A percentile compares a stretch with the other conserved stretches of the same genome.
phyloP scores from a whole-genome alignment of 2,797 vertebrate genomes.

The Myotis daubentonii region DNA sequence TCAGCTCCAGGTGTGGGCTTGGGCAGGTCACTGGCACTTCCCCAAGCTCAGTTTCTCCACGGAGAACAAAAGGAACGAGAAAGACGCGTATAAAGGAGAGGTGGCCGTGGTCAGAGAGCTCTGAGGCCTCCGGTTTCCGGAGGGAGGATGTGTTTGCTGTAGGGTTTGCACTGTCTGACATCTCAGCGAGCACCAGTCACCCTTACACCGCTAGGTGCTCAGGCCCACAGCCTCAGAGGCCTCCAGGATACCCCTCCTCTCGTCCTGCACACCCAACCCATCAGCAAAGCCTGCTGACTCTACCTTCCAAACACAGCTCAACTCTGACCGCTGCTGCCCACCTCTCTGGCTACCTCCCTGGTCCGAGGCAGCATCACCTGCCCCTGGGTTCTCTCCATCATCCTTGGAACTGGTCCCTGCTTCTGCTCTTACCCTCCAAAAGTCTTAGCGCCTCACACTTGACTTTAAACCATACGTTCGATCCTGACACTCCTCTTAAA shows the following conservation, averaged over 20 bases:
- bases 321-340: not conserved
- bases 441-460: not conserved
- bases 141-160: not conserved
- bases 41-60: not conserved
- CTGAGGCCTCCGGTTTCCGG: not conserved
- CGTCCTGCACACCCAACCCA: not conserved
- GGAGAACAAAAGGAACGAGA: not conserved
- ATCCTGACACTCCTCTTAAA: not conserved
- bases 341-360: not conserved
- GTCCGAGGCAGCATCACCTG: not conserved
- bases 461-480: not conserved
- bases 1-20: not conserved
- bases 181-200: not conserved
- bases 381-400: not conserved
- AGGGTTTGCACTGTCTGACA: not conserved
- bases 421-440: not conserved
- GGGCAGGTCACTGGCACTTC: not conserved
- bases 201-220: not conserved
- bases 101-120: rapidly evolving
- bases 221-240: not conserved
- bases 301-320: not conserved
- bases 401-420: not conserved
- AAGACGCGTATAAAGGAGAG: not conserved
- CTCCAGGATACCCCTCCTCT: not conserved
- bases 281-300: not conserved